A percentile compares a stretch with the other conserved stretches of the same genome.
These are phyloP conservation scores for Eudyptes chrysolophus DNA, from an alignment of 2,113 vertebrate species.

Conservation along the genomic window DNA sequence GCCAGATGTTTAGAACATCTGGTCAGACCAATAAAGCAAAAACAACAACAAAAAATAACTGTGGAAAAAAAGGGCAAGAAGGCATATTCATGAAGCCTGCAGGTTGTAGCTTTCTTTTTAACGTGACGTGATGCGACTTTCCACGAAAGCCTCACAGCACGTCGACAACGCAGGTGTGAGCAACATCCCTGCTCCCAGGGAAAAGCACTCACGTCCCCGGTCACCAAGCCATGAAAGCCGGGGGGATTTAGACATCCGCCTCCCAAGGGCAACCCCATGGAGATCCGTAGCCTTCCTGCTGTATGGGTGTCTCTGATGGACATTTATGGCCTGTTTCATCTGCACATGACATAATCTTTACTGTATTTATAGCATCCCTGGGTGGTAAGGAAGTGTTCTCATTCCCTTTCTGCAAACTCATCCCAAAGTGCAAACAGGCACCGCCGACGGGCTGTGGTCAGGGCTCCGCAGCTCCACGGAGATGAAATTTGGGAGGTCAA, in stretches of 20 bases:
- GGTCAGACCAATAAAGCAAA: constrained; percentile 45
- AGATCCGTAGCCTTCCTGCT: background rate
- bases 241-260: background rate
- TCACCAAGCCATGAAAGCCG: rapidly evolving
- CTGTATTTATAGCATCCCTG: background rate
- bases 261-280: background rate
- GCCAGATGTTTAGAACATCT: constrained; percentile 74
- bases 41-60: background rate
- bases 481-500: background rate
- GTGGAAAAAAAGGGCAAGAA: background rate
- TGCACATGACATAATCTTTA: background rate
- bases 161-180: rapidly evolving
- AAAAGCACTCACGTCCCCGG: rapidly evolving
- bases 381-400: background rate
- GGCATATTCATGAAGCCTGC: background rate
- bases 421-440: background rate
- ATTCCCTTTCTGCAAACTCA: background rate
- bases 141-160: background rate
- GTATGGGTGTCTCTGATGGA: background rate
- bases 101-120: background rate
- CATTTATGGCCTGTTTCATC: background rate
- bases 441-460: rapidly evolving
- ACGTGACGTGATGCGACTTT: rapidly evolving
- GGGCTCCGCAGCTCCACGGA: background rate
- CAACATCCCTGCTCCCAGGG: background rate